Percentiles rank a stretch among this genome's conserved stretches.
phyloP scores from a whole-genome alignment of 2,888 invertebrate genomes.

The Pachymerium ferrugineum region DNA sequence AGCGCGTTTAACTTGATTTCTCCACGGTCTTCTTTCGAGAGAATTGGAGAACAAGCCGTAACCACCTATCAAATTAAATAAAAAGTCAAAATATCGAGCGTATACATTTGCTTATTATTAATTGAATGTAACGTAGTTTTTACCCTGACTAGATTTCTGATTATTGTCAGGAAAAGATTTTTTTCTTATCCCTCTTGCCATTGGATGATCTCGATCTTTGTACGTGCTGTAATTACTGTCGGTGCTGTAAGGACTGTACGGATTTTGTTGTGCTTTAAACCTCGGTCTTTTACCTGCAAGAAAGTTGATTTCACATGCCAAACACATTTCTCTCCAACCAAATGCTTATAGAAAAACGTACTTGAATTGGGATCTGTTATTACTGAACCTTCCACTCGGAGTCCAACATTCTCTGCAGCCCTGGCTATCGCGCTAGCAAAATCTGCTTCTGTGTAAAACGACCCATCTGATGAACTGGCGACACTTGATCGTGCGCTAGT shows the following conservation, averaged over 20 bases:
- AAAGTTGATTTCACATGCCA: background rate
- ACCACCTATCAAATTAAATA: background rate
- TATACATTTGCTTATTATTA: background rate
- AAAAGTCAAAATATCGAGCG: background rate
- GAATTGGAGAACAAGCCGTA: constrained; percentile 31
- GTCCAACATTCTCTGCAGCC: constrained; percentile 48
- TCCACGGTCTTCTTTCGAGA: constrained; percentile 31
- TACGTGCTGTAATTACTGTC: constrained; percentile 48
- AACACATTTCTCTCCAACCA: background rate
- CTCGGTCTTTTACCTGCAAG: background rate
- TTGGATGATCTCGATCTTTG: constrained; percentile 34
- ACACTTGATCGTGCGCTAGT: constrained; percentile 47
- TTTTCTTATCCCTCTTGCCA: constrained; percentile 34
- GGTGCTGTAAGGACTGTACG: constrained; percentile 49
- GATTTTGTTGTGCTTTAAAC: constrained; percentile 36
- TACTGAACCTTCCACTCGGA: constrained; percentile 45
- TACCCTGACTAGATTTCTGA: background rate
- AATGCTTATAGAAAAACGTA: background rate
- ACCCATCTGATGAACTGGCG: constrained; percentile 46
- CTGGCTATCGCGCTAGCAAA: constrained; percentile 49
- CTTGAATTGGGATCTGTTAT: constrained; percentile 34
- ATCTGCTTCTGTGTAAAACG: constrained; percentile 49
- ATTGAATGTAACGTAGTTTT: background rate
- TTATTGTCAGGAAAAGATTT: constrained; percentile 25
- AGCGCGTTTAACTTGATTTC: constrained; percentile 17